phyloP scores from a whole-genome alignment of 2,113 vertebrate species.

The Sterrhoptilus dennistouni region DNA sequence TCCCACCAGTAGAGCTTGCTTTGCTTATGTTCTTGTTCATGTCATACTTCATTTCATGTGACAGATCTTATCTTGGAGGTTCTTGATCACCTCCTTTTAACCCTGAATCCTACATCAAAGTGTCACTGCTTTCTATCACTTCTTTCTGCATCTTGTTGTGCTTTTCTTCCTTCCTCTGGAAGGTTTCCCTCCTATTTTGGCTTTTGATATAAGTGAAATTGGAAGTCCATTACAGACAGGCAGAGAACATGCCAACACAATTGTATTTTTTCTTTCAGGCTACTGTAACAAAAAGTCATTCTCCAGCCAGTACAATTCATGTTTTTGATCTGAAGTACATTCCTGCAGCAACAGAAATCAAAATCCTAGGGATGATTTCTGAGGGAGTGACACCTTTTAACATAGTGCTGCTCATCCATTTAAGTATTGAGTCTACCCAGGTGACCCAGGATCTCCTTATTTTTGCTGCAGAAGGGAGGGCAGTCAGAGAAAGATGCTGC shows the following conservation, averaged over 20 bases:
- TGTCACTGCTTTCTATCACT: neutral
- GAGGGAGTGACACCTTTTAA: neutral
- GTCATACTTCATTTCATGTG: neutral
- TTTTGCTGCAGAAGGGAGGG: neutral
- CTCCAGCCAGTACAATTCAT: neutral
- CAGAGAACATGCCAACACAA: neutral
- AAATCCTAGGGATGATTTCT: neutral
- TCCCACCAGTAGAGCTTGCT: neutral
- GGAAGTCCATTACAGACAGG: neutral
- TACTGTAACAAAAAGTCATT: neutral
- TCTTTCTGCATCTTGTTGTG: neutral
- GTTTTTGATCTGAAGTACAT: neutral
- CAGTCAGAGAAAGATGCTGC: neutral
- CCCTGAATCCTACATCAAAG: neutral
- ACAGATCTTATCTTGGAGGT: neutral
- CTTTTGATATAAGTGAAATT: neutral
- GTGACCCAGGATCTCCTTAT: neutral
- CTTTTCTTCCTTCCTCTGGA: neutral
- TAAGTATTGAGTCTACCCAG: neutral
- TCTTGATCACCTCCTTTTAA: neutral
- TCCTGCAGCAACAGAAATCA: neutral
- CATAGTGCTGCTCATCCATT: neutral
- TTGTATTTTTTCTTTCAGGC: neutral
- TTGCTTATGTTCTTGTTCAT: neutral
- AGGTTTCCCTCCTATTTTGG: neutral